Evolutionary conservation across 1,140 invertebrate genomes (phyloP).

Genomic region (Zaprionus nigranus): DNA sequence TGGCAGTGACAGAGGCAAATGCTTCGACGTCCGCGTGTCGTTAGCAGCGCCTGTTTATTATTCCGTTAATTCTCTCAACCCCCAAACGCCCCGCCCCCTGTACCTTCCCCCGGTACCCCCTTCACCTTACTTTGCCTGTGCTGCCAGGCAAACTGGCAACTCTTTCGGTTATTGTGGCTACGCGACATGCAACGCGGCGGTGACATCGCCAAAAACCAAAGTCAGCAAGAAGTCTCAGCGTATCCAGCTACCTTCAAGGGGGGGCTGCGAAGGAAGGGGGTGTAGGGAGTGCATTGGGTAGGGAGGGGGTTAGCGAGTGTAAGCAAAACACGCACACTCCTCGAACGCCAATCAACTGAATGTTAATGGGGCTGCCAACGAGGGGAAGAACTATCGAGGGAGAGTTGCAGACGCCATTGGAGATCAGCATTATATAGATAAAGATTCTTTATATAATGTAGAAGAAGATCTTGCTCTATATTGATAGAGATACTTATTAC

Average conservation of each 20-base stretch:
- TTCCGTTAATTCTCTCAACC: slow-evolving; percentile 73
- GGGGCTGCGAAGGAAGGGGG: neutral
- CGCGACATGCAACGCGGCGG: slow-evolving; percentile 75
- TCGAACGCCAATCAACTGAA: slow-evolving; percentile 40
- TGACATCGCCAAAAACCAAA: slow-evolving; percentile 75
- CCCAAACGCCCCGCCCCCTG: neutral
- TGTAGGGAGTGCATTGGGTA: neutral
- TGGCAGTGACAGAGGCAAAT: slow-evolving; percentile 5
- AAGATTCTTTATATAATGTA: no score
- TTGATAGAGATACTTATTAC: no score
- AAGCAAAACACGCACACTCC: slow-evolving; percentile 48
- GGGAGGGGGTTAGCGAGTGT: neutral
- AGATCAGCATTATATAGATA: no score
- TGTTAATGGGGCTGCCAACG: slow-evolving; percentile 22
- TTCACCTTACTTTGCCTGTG: neutral
- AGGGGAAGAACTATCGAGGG: neutral
- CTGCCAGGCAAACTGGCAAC: slow-evolving; percentile 43
- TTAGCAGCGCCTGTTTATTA: slow-evolving; percentile 83
- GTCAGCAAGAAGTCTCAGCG: slow-evolving; percentile 20
- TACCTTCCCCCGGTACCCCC: neutral
- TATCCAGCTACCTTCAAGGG: slow-evolving; percentile 6
- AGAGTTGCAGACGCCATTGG: neutral
- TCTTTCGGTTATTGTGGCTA: slow-evolving; percentile 58
- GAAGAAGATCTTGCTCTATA: no score
- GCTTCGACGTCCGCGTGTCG: slow-evolving; percentile 63